Percentiles rank a stretch among this genome's conserved stretches.
Conservation (phyloP, 1,140 invertebrate genomes). For the Glomeris maerens region DNA sequence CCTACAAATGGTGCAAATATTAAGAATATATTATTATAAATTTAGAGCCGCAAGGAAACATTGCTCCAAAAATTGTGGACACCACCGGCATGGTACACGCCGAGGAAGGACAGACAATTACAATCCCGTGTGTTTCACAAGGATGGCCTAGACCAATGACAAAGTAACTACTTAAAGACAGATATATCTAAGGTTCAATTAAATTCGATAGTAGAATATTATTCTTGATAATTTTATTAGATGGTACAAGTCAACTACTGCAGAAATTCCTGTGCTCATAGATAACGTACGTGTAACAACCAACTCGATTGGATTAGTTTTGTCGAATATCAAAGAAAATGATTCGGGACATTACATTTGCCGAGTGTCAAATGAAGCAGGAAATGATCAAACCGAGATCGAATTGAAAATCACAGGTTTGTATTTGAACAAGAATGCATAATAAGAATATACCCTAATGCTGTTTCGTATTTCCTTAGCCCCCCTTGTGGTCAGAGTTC, state of each 20-base stretch:
- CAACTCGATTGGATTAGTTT: not conserved
- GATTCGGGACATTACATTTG: conserved; percentile 29
- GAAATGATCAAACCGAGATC: conserved; percentile 30
- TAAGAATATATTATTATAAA: no score
- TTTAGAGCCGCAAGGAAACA: conserved; percentile 1
- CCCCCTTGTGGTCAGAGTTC: no score
- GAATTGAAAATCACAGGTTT: conserved; percentile 35
- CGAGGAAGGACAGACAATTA: not conserved
- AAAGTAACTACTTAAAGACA: no score
- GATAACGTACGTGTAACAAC: not conserved
- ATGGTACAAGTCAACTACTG: not conserved
- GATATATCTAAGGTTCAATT: no score
- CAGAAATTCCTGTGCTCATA: not conserved
- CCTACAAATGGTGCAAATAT: no score
- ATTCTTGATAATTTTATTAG: no score
- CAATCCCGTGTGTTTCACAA: conserved; percentile 2
- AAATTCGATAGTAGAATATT: no score
- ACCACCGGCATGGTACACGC: not conserved
- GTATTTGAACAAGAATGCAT: no score
- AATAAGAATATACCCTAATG: no score
- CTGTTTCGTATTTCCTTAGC: no score
- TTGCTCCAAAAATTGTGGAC: conserved; percentile 1
- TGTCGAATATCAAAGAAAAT: not conserved
- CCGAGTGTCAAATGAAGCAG: conserved; percentile 28
- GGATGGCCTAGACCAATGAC: not conserved